These are phyloP conservation scores for Noctua fimbriata DNA, from an alignment of 2,888 invertebrate genomes.

Conservation along the genomic window DNA sequence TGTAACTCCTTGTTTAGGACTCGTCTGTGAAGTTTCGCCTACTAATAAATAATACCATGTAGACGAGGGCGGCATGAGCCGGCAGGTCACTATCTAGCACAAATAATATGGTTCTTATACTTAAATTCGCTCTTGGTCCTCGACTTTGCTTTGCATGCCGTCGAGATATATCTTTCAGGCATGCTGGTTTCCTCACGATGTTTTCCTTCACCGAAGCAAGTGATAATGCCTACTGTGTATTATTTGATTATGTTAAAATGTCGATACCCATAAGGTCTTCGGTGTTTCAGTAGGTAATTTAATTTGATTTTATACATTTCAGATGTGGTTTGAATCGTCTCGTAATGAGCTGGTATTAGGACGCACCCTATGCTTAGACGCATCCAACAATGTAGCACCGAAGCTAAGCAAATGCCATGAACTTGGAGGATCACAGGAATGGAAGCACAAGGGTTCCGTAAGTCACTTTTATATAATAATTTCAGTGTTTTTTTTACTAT, in stretches of 20 bases:
- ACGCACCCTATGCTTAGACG: constrained; percentile 96
- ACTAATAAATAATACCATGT: background rate
- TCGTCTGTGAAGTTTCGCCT: background rate
- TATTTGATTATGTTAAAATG: no score
- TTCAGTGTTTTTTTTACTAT: background rate
- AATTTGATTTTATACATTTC: constrained; percentile 48
- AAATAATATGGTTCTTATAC: no score
- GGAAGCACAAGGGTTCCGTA: constrained; percentile 95
- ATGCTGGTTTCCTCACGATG: no score
- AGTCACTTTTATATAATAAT: constrained; percentile 4
- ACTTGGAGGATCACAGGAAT: constrained; percentile 97
- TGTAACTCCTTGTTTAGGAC: background rate
- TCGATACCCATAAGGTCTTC: background rate
- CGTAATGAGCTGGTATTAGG: constrained; percentile 95
- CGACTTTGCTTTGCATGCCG: no score
- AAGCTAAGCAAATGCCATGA: constrained; percentile 97
- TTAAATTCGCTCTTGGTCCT: background rate
- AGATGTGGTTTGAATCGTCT: constrained; percentile 96
- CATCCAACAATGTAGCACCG: constrained; percentile 91
- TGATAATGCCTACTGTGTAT: no score
- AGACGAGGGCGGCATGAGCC: background rate
- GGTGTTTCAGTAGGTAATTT: background rate
- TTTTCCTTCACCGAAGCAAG: no score
- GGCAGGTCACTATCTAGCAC: background rate
- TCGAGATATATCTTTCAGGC: no score